These are phyloP conservation scores for Dicrurus megarhynchus DNA, from an alignment of 2,113 vertebrate species.

Conservation along the genomic window DNA sequence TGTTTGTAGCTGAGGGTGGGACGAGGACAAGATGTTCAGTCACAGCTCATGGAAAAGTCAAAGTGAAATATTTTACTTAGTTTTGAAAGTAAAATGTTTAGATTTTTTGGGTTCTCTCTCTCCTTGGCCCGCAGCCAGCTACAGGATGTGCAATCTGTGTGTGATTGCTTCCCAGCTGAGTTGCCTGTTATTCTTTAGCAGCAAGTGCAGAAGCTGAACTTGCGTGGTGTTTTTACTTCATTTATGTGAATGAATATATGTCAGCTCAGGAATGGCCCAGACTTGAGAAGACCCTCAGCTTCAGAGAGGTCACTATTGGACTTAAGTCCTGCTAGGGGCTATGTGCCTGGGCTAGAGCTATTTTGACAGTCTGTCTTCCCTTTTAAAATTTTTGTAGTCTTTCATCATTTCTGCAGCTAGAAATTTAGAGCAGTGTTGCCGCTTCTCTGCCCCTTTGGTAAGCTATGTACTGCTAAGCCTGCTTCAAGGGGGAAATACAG, in stretches of 20 bases:
- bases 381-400: background rate
- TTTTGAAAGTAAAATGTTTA: background rate
- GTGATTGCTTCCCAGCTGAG: background rate
- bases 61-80: background rate
- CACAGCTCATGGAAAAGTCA: background rate
- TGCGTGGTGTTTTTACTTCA: too few relatives aligned
- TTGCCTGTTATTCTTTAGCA: background rate
- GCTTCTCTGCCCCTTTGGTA: background rate
- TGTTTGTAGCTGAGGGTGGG: background rate
- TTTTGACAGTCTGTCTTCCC: background rate
- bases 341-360: fast-evolving
- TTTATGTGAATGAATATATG: background rate
- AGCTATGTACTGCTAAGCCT: background rate
- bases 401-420: background rate
- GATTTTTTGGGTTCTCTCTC: background rate
- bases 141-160: fast-evolving
- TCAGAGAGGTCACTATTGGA: background rate
- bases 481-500: background rate
- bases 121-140: background rate
- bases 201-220: background rate
- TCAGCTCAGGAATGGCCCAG: background rate
- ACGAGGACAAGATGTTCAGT: background rate
- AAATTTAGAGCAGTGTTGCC: background rate
- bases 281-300: background rate
- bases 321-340: background rate